phyloP scores from a whole-genome alignment of 2,888 invertebrate species.

The Tipula vernalis region DNA sequence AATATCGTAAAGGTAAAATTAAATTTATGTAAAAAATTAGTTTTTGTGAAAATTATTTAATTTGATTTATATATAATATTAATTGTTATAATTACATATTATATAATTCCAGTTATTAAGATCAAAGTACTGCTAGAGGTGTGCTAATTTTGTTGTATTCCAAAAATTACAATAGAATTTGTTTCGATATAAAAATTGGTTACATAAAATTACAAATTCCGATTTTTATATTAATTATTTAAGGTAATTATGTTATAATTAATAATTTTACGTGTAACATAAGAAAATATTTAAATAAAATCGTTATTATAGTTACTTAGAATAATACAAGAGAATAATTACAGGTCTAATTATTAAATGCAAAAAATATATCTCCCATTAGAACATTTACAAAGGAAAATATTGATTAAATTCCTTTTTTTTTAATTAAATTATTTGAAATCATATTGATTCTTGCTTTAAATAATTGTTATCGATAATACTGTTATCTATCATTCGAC shows the following conservation, averaged over 20 bases:
- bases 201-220: not conserved
- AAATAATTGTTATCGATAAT: not conserved
- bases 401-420: not conserved
- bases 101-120: not conserved
- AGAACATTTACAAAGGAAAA: not conserved
- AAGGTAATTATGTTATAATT: not conserved
- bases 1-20: not conserved
- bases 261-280: not conserved
- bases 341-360: not conserved
- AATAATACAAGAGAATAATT: not conserved
- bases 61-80: not conserved
- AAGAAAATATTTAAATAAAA: not conserved
- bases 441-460: not conserved
- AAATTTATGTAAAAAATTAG: not conserved
- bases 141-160: not conserved
- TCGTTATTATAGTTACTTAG: not conserved
- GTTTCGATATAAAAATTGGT: not conserved
- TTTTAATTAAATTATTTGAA: not conserved
- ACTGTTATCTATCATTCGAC: not conserved
- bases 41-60: not conserved
- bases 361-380: not conserved
- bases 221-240: not conserved
- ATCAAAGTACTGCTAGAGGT: conserved; percentile 4
- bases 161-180: not conserved
- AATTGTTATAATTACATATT: not conserved